These are phyloP conservation scores for Octomys mimax DNA, from an alignment of 2,797 vertebrate genomes.

Conservation along the genomic window DNA sequence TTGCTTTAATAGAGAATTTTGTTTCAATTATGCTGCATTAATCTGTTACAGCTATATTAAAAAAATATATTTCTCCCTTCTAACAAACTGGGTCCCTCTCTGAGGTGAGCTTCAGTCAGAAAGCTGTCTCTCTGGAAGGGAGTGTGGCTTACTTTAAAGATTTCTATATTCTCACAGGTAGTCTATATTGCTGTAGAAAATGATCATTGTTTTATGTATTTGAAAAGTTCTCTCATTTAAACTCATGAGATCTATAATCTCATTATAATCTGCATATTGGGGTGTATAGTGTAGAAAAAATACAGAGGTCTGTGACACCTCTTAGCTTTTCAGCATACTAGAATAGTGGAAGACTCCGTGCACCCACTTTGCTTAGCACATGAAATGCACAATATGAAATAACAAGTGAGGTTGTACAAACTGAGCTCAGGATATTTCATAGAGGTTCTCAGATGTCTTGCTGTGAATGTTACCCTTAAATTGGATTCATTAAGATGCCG, in stretches of 20 bases:
- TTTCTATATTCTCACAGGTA: neutral
- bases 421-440: neutral
- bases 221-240: slow-evolving; percentile 6
- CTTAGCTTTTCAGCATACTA: neutral
- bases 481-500: neutral
- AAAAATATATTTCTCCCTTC: neutral
- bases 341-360: neutral
- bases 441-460: neutral
- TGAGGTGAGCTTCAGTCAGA: neutral
- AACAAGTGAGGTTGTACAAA: neutral
- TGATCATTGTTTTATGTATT: neutral
- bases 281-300: neutral
- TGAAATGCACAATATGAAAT: neutral
- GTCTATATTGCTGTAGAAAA: neutral
- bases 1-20: neutral
- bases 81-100: neutral
- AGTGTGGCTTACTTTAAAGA: neutral
- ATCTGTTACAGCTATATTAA: neutral
- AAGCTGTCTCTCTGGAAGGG: neutral
- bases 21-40: neutral
- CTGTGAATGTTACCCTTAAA: neutral
- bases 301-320: neutral
- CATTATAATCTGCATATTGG: neutral
- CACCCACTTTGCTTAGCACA: neutral
- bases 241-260: neutral